Base-by-base conservation (phyloP, 2,797 vertebrate genomes). In the Liasis olivaceus region DNA sequence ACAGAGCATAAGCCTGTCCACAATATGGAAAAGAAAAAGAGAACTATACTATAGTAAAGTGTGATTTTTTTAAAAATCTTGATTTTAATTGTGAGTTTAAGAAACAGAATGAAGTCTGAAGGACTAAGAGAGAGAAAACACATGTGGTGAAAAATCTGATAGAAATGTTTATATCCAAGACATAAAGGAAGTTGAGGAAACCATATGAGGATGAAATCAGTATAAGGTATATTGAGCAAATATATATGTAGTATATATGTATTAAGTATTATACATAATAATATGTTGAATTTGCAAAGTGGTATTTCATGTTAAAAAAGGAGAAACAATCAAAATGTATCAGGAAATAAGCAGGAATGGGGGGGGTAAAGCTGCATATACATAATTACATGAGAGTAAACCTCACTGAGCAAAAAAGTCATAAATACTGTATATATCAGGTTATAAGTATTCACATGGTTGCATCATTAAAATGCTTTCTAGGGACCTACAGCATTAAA, bases 1-100 rank as follows among this genome's bases (percentile, higher is more conserved):
- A 93, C 60, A 88, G 86, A 36, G 91, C 88, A 26, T 59, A 88
- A 88, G 58, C 28, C 42, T 36, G 60, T 91, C 62, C 9, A 64
- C 3, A 88, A 6, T n/a, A 63, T 13, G 13, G 17, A 24, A 28
- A 64, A 64, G 17, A 26, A 36, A 63, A 4, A 84, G 13, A 22
- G 62, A 81, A 31, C 28, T 72, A 28, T 24, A 31, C 28, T 72
- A 28, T 24, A 47, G 0, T 54, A 2, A 87, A 58, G 11, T 58
- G 2, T 77, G n/a, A 54, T 36, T 64, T 47, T 92, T 28, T 58
- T 24, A 77, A 47, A 47, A 47, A 3, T 47, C 47, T 47, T 81
- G 20, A 47, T 47, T 81, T 81, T 81, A 42, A 42, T 88, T 26
- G 31, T 56, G 59, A 84, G 5, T 17, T 7, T 31, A 62, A 63